phyloP scores from a whole-genome alignment of 2,797 vertebrate genomes.

The Hydrolagus colliei region DNA sequence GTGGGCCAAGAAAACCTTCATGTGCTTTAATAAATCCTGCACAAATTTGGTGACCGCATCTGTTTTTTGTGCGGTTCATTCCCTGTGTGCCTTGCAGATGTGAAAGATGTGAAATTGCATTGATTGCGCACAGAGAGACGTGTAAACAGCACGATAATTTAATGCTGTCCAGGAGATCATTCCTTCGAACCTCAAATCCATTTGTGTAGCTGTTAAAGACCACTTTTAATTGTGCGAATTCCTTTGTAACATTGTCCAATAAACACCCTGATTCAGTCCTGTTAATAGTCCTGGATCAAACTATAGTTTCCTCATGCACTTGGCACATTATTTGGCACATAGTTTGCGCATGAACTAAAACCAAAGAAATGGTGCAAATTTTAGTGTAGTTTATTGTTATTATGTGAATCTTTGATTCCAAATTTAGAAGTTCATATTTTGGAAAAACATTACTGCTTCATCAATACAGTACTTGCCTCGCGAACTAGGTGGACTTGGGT shows the following conservation, averaged over 20 bases:
- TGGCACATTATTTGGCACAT: not conserved
- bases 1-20: slow-evolving; percentile 28
- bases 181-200: not conserved
- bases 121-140: slow-evolving; percentile 7
- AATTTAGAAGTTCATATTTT: not conserved
- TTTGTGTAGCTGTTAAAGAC: not conserved
- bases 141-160: not conserved
- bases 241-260: not conserved
- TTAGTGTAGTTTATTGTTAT: not conserved
- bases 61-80: slow-evolving; percentile 20
- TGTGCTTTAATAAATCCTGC: slow-evolving; percentile 31
- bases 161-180: not conserved
- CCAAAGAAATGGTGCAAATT: not conserved
- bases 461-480: too few relatives aligned
- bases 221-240: slow-evolving; percentile 4
- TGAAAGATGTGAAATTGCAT: slow-evolving; percentile 28
- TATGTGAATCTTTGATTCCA: not conserved
- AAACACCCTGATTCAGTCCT: not conserved
- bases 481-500: too few relatives aligned
- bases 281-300: not conserved
- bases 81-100: slow-evolving; percentile 24
- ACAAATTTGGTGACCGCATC: slow-evolving; percentile 29
- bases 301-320: not conserved
- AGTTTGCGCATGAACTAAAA: not conserved
- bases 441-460: not conserved